A percentile compares a stretch with the other conserved stretches of the same genome.
phyloP scores from a whole-genome alignment of 2,888 invertebrate genomes.

The Trissoscelio sp. region DNA sequence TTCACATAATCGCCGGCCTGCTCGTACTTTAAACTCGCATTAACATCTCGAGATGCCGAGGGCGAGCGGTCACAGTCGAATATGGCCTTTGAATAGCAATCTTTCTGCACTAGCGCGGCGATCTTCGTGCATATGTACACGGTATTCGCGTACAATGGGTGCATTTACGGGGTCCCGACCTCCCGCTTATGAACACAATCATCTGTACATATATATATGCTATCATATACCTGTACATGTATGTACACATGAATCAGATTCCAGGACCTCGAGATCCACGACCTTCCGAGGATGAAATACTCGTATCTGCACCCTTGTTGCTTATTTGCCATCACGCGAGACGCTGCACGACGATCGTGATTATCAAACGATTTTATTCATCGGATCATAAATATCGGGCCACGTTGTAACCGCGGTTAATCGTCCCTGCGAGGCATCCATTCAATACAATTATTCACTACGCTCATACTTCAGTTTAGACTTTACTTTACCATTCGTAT shows the following conservation, averaged over 20 bases:
- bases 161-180: constrained; percentile 63
- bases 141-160: constrained; percentile 58
- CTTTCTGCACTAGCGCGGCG: constrained; percentile 63
- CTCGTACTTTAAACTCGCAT: constrained; percentile 63
- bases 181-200: constrained; percentile 55
- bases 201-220: constrained; percentile 31
- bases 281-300: constrained; percentile 61
- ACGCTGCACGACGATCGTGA: constrained; percentile 64
- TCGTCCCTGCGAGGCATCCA: constrained; percentile 53
- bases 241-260: constrained; percentile 55
- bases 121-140: constrained; percentile 56
- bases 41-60: constrained; percentile 62
- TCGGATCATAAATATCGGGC: constrained; percentile 57
- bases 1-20: constrained; percentile 52
- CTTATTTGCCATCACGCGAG: constrained; percentile 67
- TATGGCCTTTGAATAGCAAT: constrained; percentile 66
- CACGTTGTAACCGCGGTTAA: constrained; percentile 53
- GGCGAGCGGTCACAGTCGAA: constrained; percentile 53
- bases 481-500: neutral
- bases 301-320: constrained; percentile 62
- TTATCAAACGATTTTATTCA: constrained; percentile 65
- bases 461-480: constrained; percentile 16
- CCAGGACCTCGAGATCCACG: constrained; percentile 53
- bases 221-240: constrained; percentile 3
- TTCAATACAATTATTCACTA: constrained; percentile 55